Percentiles rank a stretch among this genome's conserved stretches.
These are phyloP conservation scores for Drosophila kepulauana DNA, from an alignment of 1,140 invertebrate genomes.

Conservation along the genomic window DNA sequence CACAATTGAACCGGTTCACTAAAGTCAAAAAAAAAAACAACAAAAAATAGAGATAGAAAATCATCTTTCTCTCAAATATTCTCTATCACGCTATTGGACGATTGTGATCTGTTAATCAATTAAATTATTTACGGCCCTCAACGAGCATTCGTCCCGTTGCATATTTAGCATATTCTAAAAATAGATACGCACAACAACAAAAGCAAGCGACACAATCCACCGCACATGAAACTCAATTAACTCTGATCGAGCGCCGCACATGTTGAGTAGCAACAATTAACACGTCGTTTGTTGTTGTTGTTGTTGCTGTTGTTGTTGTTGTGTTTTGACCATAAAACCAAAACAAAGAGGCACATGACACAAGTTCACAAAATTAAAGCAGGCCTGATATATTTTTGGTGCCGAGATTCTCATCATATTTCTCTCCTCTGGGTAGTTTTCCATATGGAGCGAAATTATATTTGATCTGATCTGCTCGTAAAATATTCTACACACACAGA, in stretches of 20 bases:
- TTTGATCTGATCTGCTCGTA: neutral
- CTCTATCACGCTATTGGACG: conserved; percentile 1
- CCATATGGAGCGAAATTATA: conserved; percentile 11
- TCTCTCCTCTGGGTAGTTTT: conserved; percentile 22
- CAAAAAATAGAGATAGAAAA: neutral
- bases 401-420: conserved; percentile 9
- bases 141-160: conserved; percentile 30
- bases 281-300: conserved; percentile 14
- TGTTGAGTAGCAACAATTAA: conserved; percentile 39
- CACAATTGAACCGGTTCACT: conserved; percentile 12
- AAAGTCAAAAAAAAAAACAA: conserved; percentile 1
- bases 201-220: neutral
- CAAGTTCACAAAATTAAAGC: conserved; percentile 11
- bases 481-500: neutral
- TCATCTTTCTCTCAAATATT: neutral
- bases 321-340: conserved; percentile 8
- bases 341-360: conserved; percentile 42
- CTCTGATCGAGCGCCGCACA: conserved; percentile 14
- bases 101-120: conserved; percentile 50
- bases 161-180: conserved; percentile 48
- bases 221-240: conserved; percentile 52
- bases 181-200: conserved; percentile 31
- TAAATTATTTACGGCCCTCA: conserved; percentile 44
- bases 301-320: neutral
- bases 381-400: neutral